These are phyloP conservation scores for Piprites chloris DNA, from an alignment of 2,113 vertebrate genomes.

Conservation along the genomic window DNA sequence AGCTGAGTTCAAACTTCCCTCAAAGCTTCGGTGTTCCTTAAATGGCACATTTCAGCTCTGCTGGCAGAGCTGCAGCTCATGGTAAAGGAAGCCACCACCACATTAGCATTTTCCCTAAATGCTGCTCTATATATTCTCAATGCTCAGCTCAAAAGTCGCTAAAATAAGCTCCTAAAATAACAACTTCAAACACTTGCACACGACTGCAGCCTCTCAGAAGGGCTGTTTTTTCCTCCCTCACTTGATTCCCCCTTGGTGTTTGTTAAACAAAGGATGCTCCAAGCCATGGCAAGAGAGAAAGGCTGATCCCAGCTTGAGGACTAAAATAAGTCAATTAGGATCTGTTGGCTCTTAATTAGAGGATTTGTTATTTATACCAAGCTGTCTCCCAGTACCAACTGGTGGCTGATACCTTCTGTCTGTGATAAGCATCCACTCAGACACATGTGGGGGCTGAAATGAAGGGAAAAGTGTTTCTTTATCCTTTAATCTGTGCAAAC, in stretches of 20 bases:
- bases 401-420: neutral
- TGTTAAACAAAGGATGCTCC: neutral
- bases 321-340: neutral
- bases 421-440: neutral
- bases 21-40: neutral
- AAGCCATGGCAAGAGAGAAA: neutral
- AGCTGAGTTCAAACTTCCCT: neutral
- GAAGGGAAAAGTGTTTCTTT: neutral
- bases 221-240: neutral
- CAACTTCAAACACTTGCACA: neutral
- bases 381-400: neutral
- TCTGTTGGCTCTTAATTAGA: neutral
- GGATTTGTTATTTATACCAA: conserved; percentile 4
- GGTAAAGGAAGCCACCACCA: conserved; percentile 27
- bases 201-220: neutral
- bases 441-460: neutral
- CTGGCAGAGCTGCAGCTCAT: conserved; percentile 7
- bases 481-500: neutral
- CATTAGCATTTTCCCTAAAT: neutral
- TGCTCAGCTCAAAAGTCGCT: neutral
- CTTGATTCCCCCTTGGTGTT: neutral
- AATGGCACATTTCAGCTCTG: neutral
- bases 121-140: conserved; percentile 6
- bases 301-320: neutral
- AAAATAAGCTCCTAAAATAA: conserved; percentile 33